Evolutionary conservation across 2,888 invertebrate species (phyloP).

Genomic region (Eupithecia abbreviata): DNA sequence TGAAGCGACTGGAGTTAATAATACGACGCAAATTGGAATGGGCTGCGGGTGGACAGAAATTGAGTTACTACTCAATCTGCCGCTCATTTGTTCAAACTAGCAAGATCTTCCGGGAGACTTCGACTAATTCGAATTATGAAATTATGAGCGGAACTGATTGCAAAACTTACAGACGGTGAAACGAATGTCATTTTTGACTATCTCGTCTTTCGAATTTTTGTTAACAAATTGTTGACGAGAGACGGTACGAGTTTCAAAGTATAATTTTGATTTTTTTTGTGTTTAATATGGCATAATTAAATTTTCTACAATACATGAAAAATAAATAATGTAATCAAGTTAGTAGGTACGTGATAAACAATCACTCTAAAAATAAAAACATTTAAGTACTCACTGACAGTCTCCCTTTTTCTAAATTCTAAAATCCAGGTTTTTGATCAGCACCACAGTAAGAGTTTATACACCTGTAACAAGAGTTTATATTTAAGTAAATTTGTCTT

Average conservation of each 20-base stretch:
- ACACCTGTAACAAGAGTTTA: neutral
- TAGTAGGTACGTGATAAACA: no score
- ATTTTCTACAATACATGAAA: no score
- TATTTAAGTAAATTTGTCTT: no score
- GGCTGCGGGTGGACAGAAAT: constrained; percentile 15
- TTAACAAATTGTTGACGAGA: no score
- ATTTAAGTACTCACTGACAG: constrained; percentile 3
- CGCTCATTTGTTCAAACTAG: constrained; percentile 17
- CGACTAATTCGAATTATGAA: constrained; percentile 3
- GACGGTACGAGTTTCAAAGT: no score
- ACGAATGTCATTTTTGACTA: no score
- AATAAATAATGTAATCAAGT: no score
- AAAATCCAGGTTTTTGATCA: neutral
- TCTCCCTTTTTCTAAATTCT: constrained; percentile 5
- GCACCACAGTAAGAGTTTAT: neutral
- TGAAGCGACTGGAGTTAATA: constrained; percentile 7
- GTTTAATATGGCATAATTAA: no score
- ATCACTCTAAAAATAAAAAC: no score
- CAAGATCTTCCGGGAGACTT: constrained; percentile 1
- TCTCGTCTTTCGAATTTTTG: no score
- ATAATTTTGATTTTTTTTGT: no score
- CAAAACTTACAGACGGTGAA: neutral
- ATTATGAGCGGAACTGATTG: neutral
- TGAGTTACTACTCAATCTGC: constrained; percentile 21
- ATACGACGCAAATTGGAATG: constrained; percentile 21